Conservation (phyloP, 2,888 invertebrate species). For the Himalopsyche anomala region DNA sequence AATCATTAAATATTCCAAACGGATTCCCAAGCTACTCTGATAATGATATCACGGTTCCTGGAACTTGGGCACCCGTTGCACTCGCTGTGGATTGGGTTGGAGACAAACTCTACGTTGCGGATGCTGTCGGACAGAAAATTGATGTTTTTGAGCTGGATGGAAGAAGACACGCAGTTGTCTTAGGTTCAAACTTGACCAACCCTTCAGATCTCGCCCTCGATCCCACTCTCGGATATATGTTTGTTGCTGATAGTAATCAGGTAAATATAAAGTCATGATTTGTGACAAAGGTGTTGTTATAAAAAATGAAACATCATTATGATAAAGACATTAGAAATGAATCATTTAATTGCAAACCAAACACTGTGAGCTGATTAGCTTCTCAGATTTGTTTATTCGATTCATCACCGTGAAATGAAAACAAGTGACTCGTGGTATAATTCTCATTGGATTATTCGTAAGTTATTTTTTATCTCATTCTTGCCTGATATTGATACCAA, state of each 20-base stretch:
- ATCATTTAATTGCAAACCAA: too few species aligned
- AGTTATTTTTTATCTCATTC: too few species aligned
- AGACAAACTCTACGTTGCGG: conserved; percentile 96
- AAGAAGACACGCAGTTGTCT: conserved; percentile 91
- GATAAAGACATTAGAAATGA: too few species aligned
- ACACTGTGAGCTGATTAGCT: too few species aligned
- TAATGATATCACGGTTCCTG: conserved; percentile 84
- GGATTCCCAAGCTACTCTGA: conserved; percentile 74
- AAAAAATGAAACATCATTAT: too few species aligned
- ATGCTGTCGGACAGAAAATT: conserved; percentile 94
- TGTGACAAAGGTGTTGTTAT: too few species aligned
- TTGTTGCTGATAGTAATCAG: conserved; percentile 90
- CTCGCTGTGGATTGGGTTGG: conserved; percentile 98
- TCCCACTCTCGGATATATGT: conserved; percentile 92
- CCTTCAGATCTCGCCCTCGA: conserved; percentile 96
- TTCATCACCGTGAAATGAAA: too few species aligned
- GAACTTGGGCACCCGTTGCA: conserved; percentile 93
- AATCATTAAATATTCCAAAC: conserved; percentile 74
- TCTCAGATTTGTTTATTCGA: too few species aligned
- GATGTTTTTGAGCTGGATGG: conserved; percentile 95
- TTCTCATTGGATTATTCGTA: too few species aligned
- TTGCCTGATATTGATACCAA: too few species aligned
- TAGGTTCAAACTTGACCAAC: conserved; percentile 93
- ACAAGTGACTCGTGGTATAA: too few species aligned
- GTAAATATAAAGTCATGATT: conserved; percentile 68